Base-by-base conservation (phyloP, 2,113 vertebrate genomes). In the Dryoscopus gambensis region DNA sequence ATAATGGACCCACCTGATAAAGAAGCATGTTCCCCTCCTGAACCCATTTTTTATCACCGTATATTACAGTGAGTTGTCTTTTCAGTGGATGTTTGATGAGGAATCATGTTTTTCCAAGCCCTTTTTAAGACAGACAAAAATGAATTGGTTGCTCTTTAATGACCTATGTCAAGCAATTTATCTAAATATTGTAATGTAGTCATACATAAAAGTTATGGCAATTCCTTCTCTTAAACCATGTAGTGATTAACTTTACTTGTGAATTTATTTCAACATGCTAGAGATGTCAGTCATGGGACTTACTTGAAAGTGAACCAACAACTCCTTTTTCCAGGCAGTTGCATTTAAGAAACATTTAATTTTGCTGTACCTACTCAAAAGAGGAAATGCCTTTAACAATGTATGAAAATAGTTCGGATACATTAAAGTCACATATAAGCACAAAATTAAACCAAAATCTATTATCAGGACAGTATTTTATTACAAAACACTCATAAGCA, bases 41-140 rank as follows among this genome's bases (percentile, higher is more conserved):
- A 84, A 75, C 56, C 42, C 37, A 93, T 87, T 92, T 90, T 94
- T 94, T 87, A 88, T 71, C 52, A 82, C 28, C 49, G 47, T 53
- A 24, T 84, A 55, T 44, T 94, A 64, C 65, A 91, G 63, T 23
- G 59, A 97, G 59, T 65, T 76, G 64, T 93, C 57, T 91, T 96
- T 95, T 84, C 59, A 69, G 63, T 87, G 90, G 87, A 84, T 91
- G 59, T 63, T 85, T 87, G 83, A 84, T 90, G 89, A 96, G 85
- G 70, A 93, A 79, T 76, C 55, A 64, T 75, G 78, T 79, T 95
- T 96, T 89, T 42, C 56, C 1, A 35, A 90, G 68, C 27, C 22
- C 67, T 95, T 94, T 82, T 91, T 64, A 63, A 95, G 63, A 67
- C 17, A 92, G 89, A 90, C 49, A 95, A 78, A 71, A 93, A 95